Base-by-base conservation (phyloP, 2,888 invertebrate species). In the Monoplex corrugatus region DNA sequence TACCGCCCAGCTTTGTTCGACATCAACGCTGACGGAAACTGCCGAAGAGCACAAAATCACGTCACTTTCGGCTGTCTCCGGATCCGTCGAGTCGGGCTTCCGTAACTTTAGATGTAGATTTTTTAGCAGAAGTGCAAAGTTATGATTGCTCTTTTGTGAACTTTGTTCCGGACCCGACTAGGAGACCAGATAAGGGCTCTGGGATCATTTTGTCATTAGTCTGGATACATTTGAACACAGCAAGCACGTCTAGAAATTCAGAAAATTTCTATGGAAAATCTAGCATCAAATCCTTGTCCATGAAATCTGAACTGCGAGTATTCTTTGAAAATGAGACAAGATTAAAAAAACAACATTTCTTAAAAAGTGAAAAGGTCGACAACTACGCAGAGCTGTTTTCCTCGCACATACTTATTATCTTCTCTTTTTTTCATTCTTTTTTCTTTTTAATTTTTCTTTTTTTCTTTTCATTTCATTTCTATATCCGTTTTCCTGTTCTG, bases 1-100 rank as follows among this genome's bases (percentile, higher is more conserved):
- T 90, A 90, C 86, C 78, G 45, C 44, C 72, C 40, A 43, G 44
- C 88, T 89, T 89, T 90, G 88, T 87, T 78, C 68, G 32, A 72
- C 35, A 35, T 35, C 43, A 63, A 10, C 43, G 35, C 68, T 72
- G 72, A n/a, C 80, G 78, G 68, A 50, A 87, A 78, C 45, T 80
- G 32, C 63, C 87, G 87, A 88, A 57, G 57, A 44, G 82, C 68
- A 43, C 40, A 83, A 88, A 57, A 63, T 45, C 87, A 82, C 87
- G 83, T 88, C 87, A 87, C 87, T 87, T 50, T 75, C n/a, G n/a
- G 44, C 44, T 83, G 83, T 83, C 50, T 83, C 83, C 45, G 83
- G 50, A 83, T 50, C 38, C 44, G 50, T 45, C 50, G 5, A 32
- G n/a, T 19, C 16, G 50, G 19, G 83, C 82, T 45, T 45, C 82